Evolutionary conservation across 2,113 vertebrate species (phyloP).

Genomic region (Phalacrocorax aristotelis): DNA sequence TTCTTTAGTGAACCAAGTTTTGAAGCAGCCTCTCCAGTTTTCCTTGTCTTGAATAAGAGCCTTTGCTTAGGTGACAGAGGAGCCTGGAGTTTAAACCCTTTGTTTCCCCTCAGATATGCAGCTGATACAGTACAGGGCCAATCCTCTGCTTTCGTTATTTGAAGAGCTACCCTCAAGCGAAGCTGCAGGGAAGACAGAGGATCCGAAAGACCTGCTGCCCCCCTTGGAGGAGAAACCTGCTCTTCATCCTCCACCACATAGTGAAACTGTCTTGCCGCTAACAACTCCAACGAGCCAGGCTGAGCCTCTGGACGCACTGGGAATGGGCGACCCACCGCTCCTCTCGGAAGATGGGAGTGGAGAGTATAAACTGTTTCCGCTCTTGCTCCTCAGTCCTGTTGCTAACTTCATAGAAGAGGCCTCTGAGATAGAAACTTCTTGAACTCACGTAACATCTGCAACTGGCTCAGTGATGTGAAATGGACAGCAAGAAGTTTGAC

Average conservation of each 20-base stretch:
- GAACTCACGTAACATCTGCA: neutral
- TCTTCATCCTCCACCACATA: neutral
- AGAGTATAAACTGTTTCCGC: constrained; percentile 57
- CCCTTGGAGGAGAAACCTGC: constrained; percentile 16
- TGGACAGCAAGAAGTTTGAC: neutral
- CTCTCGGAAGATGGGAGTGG: constrained; percentile 37
- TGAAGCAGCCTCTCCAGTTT: neutral
- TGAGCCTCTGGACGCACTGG: neutral
- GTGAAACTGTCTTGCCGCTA: neutral
- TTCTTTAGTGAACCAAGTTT: neutral
- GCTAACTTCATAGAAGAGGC: constrained; percentile 69
- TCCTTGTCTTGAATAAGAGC: neutral
- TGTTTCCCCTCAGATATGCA: constrained; percentile 65
- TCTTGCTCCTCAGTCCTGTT: constrained; percentile 64
- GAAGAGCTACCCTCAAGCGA: constrained; percentile 41
- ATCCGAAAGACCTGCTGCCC: constrained; percentile 9
- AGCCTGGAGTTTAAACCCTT: neutral
- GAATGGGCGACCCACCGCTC: constrained; percentile 1
- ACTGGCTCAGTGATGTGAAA: neutral
- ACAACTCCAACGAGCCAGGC: constrained; percentile 7
- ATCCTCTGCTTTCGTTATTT: constrained; percentile 53
- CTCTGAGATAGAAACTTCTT: constrained; percentile 62
- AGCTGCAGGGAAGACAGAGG: neutral
- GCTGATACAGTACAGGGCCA: constrained; percentile 61
- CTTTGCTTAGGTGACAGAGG: neutral